Evolutionary conservation across 2,797 vertebrate genomes (phyloP), one percentile per base, ranked within the genome.

Genomic region (Eulemur rubriventer): DNA sequence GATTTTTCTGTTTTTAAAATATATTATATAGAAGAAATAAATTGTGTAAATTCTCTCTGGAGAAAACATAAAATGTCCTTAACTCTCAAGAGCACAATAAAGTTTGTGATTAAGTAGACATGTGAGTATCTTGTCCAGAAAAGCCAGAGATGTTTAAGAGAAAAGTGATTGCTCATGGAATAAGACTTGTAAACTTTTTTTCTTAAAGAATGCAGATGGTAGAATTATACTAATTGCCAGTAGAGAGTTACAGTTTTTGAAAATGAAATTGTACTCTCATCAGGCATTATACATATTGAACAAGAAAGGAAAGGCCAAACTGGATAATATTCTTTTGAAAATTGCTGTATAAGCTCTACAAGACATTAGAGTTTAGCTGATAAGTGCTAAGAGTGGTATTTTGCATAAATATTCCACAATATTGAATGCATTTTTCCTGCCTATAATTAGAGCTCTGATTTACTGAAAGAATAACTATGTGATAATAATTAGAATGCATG

Each of bases 341-440:
- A 97, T 93, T 97, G 97, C 96, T 97, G 88, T 88, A 95, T 98
- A 97, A 98, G 93, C 95, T 98, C 97, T 98, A 97, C 41, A 96
- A 98, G 98, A 98, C 98, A 96, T 95, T 98, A 97, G 91, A 96
- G 95, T 97, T 98, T 98, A 97, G 94, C 72, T 98, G 86, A 95
- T 98, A 98, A 98, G 43, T 96, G 89, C 95, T 97, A 98, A 96
- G 89, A 97, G 96, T 97, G 97, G 95, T 97, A 95, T 98, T 98
- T 98, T 98, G 96, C 96, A 97, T 98, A 98, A 98, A 98, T 98
- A 98, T 97, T 98, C 63, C 94, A 98, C 95, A 98, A 96, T 98
- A 98, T 98, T 98, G 97, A 98, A 91, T 96, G 96, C 92, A 97
- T 97, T 98, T 98, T 92, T 97, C 70, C 5, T 98, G 88, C 96